A percentile compares a stretch with the other conserved stretches of the same genome.
These are phyloP conservation scores for Hyles euphorbiae DNA, from an alignment of 1,140 invertebrate species.

Conservation along the genomic window DNA sequence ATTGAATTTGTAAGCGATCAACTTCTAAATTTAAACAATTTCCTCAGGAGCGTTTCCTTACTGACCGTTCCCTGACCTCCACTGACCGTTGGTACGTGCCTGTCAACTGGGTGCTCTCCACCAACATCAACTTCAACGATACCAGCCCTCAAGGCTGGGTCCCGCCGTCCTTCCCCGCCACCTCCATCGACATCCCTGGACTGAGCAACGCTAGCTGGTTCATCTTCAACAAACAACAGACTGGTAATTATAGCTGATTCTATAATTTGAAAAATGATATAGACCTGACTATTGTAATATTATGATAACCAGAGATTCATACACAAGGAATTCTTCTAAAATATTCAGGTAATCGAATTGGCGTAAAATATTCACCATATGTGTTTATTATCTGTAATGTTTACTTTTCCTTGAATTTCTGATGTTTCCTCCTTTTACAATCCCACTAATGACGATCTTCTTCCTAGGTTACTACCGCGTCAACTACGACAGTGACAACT, in stretches of 20 bases:
- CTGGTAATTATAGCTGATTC: conserved; percentile 63
- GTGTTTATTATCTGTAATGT: too few relatives aligned
- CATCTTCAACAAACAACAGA: conserved; percentile 78
- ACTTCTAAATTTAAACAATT: too few relatives aligned
- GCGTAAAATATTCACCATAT: too few relatives aligned
- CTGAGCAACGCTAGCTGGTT: conserved; percentile 72
- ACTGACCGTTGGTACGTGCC: conserved; percentile 58
- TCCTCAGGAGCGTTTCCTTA: conserved; percentile 34
- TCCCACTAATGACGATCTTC: too few relatives aligned
- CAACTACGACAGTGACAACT: conserved; percentile 77
- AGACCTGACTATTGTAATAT: background rate
- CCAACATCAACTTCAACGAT: conserved; percentile 45
- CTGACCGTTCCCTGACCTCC: conserved; percentile 35
- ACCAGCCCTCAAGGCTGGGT: conserved; percentile 59
- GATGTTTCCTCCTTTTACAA: too few relatives aligned
- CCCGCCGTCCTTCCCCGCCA: conserved; percentile 31
- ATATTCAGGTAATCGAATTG: too few relatives aligned
- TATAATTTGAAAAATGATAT: background rate
- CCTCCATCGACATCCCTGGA: conserved; percentile 43
- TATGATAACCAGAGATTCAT: too few relatives aligned
- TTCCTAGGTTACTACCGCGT: conserved; percentile 79
- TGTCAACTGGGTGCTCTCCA: conserved; percentile 60
- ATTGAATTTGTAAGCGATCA: too few relatives aligned
- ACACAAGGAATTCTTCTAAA: too few relatives aligned
- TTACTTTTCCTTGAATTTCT: too few relatives aligned